Evolutionary conservation across 2,113 vertebrate genomes (phyloP).

Genomic region (Engystomops pustulosus): DNA sequence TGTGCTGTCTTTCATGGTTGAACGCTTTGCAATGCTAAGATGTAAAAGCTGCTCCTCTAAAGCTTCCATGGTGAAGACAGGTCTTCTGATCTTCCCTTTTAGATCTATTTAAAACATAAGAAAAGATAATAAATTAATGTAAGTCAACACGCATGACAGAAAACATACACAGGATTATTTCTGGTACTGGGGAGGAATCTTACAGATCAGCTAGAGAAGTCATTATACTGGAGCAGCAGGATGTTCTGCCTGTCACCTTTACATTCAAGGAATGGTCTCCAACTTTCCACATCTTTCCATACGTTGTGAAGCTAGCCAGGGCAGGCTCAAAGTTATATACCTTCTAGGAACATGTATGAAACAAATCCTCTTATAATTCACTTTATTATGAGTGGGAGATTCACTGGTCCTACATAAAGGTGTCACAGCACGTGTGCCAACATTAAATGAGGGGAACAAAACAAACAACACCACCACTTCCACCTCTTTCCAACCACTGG

Average conservation of each 20-base stretch:
- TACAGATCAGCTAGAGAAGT: neutral
- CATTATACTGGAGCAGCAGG: neutral
- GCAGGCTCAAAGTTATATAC: no score
- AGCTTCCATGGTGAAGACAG: slow-evolving; percentile 72
- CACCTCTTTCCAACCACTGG: no score
- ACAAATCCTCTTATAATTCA: no score
- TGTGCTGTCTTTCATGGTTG: slow-evolving; percentile 66
- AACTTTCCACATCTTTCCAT: no score
- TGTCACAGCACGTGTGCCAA: no score
- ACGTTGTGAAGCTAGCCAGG: no score
- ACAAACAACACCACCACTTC: no score
- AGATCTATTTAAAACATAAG: neutral
- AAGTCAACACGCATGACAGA: neutral
- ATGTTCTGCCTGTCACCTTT: neutral
- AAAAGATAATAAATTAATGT: neutral
- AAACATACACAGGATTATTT: neutral
- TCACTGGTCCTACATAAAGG: no score
- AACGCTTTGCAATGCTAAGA: slow-evolving; percentile 78
- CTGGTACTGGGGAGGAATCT: neutral
- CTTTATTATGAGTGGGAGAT: no score
- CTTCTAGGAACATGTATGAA: no score
- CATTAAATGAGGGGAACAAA: no score
- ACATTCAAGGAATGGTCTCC: no score
- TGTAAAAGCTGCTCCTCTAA: slow-evolving; percentile 77
- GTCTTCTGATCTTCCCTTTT: neutral